These are phyloP conservation scores for Apis cerana DNA, from an alignment of 1,140 invertebrate species.

Conservation along the genomic window DNA sequence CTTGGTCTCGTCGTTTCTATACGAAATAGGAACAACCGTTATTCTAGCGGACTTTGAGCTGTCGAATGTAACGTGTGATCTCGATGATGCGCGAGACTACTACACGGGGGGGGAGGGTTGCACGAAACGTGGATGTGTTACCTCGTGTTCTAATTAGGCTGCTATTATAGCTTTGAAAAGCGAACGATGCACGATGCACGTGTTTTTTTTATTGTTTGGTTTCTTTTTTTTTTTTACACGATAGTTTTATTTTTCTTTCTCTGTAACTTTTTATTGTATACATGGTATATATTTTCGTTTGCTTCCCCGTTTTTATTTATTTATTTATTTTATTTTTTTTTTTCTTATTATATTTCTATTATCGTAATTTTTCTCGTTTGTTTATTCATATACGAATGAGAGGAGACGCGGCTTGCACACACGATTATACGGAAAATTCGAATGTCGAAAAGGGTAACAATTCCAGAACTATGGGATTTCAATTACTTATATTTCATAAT, in stretches of 20 bases:
- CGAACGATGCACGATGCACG: conserved; percentile 6
- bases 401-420: conserved; percentile 9
- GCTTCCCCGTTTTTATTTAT: background rate
- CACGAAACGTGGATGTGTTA: conserved; percentile 19
- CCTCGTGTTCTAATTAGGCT: conserved; percentile 17
- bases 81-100: conserved; percentile 4
- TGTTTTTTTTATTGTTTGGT: background rate
- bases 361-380: background rate
- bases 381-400: background rate
- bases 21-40: conserved; percentile 12
- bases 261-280: background rate
- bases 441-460: conserved; percentile 67
- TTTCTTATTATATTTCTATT: background rate
- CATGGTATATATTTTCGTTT: background rate
- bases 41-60: conserved; percentile 26
- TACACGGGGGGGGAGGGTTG: background rate
- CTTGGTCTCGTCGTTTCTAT: background rate
- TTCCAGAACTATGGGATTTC: conserved; percentile 69
- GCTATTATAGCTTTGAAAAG: conserved; percentile 15
- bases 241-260: background rate
- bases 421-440: conserved; percentile 40
- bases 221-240: background rate
- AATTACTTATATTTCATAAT: conserved; percentile 75
- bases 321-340: background rate
- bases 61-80: background rate